Base-by-base conservation (phyloP, 2,113 vertebrate genomes). In the Hippocampus barbouri region DNA sequence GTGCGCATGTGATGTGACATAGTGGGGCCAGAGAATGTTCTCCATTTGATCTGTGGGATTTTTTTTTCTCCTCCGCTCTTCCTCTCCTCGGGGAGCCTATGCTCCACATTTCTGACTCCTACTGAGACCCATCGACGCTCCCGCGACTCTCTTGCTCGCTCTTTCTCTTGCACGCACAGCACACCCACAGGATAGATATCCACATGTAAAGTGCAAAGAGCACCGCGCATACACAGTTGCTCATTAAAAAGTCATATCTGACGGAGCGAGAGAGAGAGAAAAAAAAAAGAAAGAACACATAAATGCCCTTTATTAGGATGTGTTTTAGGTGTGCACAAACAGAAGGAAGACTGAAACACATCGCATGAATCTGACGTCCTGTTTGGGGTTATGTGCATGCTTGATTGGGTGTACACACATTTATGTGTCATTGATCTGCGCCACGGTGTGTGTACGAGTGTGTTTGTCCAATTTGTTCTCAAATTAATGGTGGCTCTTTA, bases 101-200 rank as follows among this genome's bases (percentile, higher is more conserved):
- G 92, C 89, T 93, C 92, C 89, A 93, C 87, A 93, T 93, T 38
- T 92, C 89, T 90, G 91, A 90, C 91, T 92, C 91, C 90, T 91
- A 89, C 90, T 79, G 92, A 92, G 92, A 91, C 89, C 89, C 89
- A 87, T 87, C 86, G 78, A 90, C 90, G 91, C 87, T 89, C 85
- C 78, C 87, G 84, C 72, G 78, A 82, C 86, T 77, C 77, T 72
- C 64, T 66, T 49, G 41, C 73, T 38, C 80, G 78, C 75, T 71
- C 72, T 72, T 77, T 77, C 76, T 67, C 73, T 79, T 71, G 56
- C 82, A 79, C 74, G 38, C 71, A 72, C 79, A 63, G 56, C 34
- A 66, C 73, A 74, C 72, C 70, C 72, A 78, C 68, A 78, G 70
- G 59, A 81, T 71, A 40, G 5, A 62, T 71, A 71, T 47, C 23